A percentile compares a stretch with the other conserved stretches of the same genome.
Conservation (phyloP, 2,888 invertebrate genomes). For the Troides oblongomaculatus region DNA sequence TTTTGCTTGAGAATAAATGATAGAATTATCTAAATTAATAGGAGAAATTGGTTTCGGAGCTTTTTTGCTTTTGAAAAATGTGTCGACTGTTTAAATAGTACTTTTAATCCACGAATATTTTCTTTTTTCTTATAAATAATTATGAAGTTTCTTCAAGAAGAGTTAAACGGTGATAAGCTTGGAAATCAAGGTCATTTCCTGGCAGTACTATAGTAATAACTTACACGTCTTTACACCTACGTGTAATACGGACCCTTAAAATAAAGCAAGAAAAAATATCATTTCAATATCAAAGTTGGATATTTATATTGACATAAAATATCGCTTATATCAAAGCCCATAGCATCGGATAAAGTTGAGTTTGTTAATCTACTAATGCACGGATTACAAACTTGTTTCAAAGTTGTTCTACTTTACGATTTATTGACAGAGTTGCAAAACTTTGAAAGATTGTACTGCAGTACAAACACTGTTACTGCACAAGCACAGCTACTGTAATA, state of each 20-base stretch:
- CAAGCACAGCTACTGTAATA: neutral
- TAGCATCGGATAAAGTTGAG: neutral
- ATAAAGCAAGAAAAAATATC: neutral
- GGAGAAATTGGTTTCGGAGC: neutral
- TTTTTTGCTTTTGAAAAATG: neutral
- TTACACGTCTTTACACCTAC: neutral
- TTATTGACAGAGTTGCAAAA: slow-evolving; percentile 6
- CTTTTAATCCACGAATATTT: no score
- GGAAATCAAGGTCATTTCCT: no score
- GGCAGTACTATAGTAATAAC: no score
- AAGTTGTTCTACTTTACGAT: slow-evolving; percentile 2
- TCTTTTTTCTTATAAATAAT: no score
- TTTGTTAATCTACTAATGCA: slow-evolving; percentile 8
- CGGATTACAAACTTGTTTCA: slow-evolving; percentile 4
- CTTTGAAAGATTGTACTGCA: neutral
- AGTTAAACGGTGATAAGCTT: neutral
- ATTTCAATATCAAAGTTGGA: neutral
- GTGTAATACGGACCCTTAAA: neutral
- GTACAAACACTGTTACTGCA: neutral
- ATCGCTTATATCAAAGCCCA: neutral
- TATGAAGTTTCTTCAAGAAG: no score
- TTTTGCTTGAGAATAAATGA: neutral
- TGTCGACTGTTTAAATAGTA: no score
- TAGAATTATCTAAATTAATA: neutral
- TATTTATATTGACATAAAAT: neutral